Percentiles rank a stretch among this genome's conserved stretches.
Conservation (phyloP, 2,888 invertebrate species). For the Cheilosia grossa region DNA sequence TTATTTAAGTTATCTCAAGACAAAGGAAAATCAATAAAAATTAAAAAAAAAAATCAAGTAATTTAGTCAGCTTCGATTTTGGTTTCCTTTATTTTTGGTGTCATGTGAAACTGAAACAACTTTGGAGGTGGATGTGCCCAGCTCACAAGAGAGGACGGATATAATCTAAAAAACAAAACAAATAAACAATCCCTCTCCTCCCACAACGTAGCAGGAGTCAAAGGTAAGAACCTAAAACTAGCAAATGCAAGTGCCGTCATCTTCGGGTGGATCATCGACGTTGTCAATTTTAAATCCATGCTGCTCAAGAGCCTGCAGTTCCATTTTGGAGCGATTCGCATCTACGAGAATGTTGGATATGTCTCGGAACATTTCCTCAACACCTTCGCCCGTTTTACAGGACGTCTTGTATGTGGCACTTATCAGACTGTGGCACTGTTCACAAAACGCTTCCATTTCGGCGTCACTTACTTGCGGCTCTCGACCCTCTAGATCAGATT, state of each 20-base stretch:
- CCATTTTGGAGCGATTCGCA: constrained; percentile 92
- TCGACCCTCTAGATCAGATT: constrained; percentile 90
- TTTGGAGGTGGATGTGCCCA: constrained; percentile 25
- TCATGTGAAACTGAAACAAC: constrained; percentile 53
- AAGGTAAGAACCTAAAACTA: constrained; percentile 76
- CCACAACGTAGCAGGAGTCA: constrained; percentile 13
- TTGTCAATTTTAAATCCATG: constrained; percentile 90
- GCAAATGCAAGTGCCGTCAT: constrained; percentile 80
- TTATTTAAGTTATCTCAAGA: constrained; percentile 63
- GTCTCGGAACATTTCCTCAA: constrained; percentile 95
- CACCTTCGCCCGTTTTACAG: constrained; percentile 93
- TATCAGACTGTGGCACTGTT: constrained; percentile 95
- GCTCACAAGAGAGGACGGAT: constrained; percentile 43
- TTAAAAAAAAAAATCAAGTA: background rate
- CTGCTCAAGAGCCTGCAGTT: constrained; percentile 90
- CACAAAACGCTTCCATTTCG: constrained; percentile 95
- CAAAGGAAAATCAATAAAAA: constrained; percentile 59
- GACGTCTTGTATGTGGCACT: constrained; percentile 95
- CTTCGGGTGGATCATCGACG: constrained; percentile 85
- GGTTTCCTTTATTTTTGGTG: constrained; percentile 43
- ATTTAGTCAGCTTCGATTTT: constrained; percentile 42
- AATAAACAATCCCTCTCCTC: constrained; percentile 34
- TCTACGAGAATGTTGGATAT: constrained; percentile 92
- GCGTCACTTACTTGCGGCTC: constrained; percentile 91
- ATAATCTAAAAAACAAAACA: constrained; percentile 40